phyloP scores from a whole-genome alignment of 2,888 invertebrate species.

The Synergus japonicus region DNA sequence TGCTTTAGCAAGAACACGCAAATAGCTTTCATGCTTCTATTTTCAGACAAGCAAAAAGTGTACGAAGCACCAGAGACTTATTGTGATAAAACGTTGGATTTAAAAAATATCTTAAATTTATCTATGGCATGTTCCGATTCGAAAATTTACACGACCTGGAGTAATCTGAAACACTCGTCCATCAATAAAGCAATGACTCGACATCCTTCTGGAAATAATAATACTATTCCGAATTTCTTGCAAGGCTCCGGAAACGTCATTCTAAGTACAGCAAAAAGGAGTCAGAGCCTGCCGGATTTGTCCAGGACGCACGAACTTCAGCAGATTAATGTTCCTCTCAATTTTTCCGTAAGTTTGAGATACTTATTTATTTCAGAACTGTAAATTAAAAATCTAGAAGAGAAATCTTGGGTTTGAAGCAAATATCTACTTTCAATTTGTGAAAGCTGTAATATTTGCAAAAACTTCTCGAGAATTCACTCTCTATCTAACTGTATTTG shows the following conservation, averaged over 20 bases:
- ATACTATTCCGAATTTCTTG: constrained; percentile 78
- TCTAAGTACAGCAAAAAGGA: constrained; percentile 78
- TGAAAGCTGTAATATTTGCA: background rate
- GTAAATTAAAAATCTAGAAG: background rate
- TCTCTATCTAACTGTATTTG: background rate
- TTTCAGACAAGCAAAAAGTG: constrained; percentile 73
- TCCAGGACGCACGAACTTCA: constrained; percentile 70
- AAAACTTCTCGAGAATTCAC: background rate
- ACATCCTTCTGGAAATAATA: constrained; percentile 89
- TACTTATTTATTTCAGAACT: background rate
- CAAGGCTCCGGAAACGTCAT: constrained; percentile 63
- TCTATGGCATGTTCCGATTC: constrained; percentile 94
- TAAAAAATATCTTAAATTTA: constrained; percentile 80
- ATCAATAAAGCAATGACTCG: constrained; percentile 78
- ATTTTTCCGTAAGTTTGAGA: constrained; percentile 83
- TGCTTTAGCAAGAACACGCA: constrained; percentile 25
- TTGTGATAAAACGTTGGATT: constrained; percentile 67
- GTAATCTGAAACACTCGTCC: constrained; percentile 88
- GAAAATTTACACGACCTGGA: constrained; percentile 91
- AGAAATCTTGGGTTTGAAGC: background rate
- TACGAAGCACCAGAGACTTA: constrained; percentile 70
- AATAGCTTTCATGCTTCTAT: constrained; percentile 40
- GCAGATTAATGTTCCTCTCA: constrained; percentile 76
- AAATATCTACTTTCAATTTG: background rate
- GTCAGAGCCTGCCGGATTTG: constrained; percentile 89